Evolutionary conservation across 2,113 vertebrate species (phyloP).

Genomic region (Choloepus hoffmanni): DNA sequence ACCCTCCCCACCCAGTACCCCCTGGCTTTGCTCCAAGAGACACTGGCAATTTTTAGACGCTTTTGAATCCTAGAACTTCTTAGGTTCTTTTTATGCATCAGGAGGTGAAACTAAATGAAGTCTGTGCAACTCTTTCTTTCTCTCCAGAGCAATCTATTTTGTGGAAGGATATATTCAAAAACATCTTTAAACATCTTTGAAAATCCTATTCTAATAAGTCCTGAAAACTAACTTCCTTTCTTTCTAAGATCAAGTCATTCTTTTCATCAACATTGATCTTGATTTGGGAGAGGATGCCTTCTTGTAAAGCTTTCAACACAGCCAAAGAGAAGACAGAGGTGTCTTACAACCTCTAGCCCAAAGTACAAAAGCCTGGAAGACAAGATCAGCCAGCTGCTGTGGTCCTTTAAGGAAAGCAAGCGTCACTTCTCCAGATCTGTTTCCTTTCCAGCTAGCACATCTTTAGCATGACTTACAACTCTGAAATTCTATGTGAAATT

Average conservation of each 20-base stretch:
- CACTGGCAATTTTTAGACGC: neutral
- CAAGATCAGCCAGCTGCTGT: neutral
- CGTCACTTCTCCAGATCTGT: neutral
- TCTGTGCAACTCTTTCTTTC: neutral
- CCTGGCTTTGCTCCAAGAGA: neutral
- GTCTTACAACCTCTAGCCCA: neutral
- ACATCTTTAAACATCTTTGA: constrained; percentile 28
- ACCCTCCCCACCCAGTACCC: neutral
- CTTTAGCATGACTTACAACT: neutral
- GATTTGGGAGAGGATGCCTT: neutral
- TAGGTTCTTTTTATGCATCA: neutral
- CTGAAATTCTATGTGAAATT: neutral
- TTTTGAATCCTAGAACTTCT: neutral
- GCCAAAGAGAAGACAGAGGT: neutral
- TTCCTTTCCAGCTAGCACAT: neutral
- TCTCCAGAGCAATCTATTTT: neutral
- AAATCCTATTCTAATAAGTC: neutral
- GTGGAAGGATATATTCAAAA: neutral
- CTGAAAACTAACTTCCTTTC: constrained; percentile 38
- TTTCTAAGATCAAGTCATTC: neutral
- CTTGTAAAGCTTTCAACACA: neutral
- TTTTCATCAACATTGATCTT: neutral
- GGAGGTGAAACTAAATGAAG: neutral
- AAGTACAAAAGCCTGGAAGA: neutral
- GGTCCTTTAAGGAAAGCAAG: neutral